These are phyloP conservation scores for Malthinus seriepunctatus DNA, from an alignment of 2,888 invertebrate genomes.

Conservation along the genomic window DNA sequence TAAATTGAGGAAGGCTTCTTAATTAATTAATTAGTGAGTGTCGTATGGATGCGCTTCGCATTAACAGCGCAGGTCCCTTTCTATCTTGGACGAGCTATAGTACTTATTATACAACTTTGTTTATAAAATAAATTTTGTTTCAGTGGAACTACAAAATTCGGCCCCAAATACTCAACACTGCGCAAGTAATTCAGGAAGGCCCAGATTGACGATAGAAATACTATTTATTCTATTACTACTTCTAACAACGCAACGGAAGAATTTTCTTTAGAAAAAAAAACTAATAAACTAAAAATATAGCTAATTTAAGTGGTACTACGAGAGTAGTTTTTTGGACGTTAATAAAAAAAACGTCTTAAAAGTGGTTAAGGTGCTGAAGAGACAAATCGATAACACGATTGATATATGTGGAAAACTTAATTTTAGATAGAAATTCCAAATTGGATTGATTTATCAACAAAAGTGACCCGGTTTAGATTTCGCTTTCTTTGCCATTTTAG, in stretches of 20 bases:
- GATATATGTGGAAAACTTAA: slow-evolving; percentile 17
- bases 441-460: slow-evolving; percentile 12
- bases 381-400: slow-evolving; percentile 12
- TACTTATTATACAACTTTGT: too few relatives aligned
- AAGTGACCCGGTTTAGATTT: slow-evolving; percentile 40
- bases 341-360: slow-evolving; percentile 15
- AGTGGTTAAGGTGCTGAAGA: slow-evolving; percentile 18
- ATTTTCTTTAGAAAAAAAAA: slow-evolving; percentile 21
- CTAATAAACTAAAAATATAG: slow-evolving; percentile 20
- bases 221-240: slow-evolving; percentile 28
- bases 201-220: slow-evolving; percentile 27
- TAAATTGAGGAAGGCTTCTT: too few relatives aligned
- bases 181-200: slow-evolving; percentile 37
- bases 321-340: slow-evolving; percentile 20
- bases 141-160: slow-evolving; percentile 48
- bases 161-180: slow-evolving; percentile 46
- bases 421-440: slow-evolving; percentile 18
- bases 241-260: slow-evolving; percentile 25
- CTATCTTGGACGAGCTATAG: too few relatives aligned
- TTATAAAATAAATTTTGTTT: slow-evolving; percentile 27
- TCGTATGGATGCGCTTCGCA: too few relatives aligned
- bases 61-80: too few relatives aligned
- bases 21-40: too few relatives aligned
- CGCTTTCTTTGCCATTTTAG: slow-evolving; percentile 45
- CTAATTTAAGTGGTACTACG: slow-evolving; percentile 19